Percentiles rank a stretch among this genome's conserved stretches.
These are phyloP conservation scores for Biston betularia DNA, from an alignment of 2,888 invertebrate genomes.

Conservation along the genomic window DNA sequence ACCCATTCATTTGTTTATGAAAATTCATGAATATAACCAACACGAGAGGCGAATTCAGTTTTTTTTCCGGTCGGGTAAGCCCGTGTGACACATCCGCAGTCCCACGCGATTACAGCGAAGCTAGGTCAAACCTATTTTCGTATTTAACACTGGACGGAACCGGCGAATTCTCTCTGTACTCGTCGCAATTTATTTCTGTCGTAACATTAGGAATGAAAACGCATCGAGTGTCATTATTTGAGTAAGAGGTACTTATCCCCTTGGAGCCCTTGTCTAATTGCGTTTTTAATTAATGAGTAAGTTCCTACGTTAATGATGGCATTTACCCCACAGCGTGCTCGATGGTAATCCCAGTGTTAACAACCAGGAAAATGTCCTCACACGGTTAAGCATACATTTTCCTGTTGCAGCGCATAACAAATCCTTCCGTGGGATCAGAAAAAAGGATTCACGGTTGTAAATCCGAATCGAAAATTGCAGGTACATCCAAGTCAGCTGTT, in stretches of 20 bases:
- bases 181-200: constrained; percentile 51
- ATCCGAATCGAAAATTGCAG: constrained; percentile 50
- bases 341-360: constrained; percentile 37
- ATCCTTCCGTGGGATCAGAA: constrained; percentile 41
- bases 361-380: constrained; percentile 31
- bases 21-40: constrained; percentile 52
- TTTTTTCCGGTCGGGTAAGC: constrained; percentile 71
- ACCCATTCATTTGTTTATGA: constrained; percentile 32
- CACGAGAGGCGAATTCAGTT: constrained; percentile 54
- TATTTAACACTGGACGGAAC: constrained; percentile 63
- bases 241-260: constrained; percentile 3
- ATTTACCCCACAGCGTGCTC: constrained; percentile 11
- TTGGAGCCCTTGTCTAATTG: constrained; percentile 7
- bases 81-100: constrained; percentile 72
- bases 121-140: constrained; percentile 73
- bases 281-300: constrained; percentile 10
- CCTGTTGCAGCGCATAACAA: constrained; percentile 40
- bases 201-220: constrained; percentile 42
- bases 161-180: constrained; percentile 34
- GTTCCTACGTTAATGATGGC: constrained; percentile 3
- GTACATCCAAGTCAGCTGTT: constrained; percentile 62
- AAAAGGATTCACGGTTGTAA: constrained; percentile 46
- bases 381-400: constrained; percentile 30
- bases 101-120: constrained; percentile 66
- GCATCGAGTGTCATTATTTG: constrained; percentile 12